Evolutionary conservation across 2,797 vertebrate species (phyloP), one percentile per base, ranked within the genome.

Genomic region (Catharus ustulatus): DNA sequence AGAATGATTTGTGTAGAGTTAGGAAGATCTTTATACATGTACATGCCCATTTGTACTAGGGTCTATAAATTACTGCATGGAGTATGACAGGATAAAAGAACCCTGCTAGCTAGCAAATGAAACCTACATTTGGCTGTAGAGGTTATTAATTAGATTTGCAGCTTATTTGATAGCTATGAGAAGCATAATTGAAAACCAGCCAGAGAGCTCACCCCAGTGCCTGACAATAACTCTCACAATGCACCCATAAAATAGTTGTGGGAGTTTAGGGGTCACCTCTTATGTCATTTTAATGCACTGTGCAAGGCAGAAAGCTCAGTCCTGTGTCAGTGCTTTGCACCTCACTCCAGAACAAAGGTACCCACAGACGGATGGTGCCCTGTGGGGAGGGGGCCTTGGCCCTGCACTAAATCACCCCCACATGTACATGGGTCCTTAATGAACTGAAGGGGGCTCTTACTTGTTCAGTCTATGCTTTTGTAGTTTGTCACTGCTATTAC

Each of bases 141-240:
- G 55, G 16, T 75, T 75, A 59, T 46, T 91, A 86, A 81, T 87
- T 66, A 89, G 42, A 58, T 67, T 74, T 80, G 43, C 43, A 62
- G 52, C 38, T 76, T 81, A 48, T 75, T 67, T 61, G 66, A 89
- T 87, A 90, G 74, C 68, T 78, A 3, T 0, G 1, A 85, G 59
- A 87, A 57, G 48, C 43, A 27, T 84, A 68, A 87, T 23, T 90
- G 83, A 75, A 90, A 95, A 72, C 36, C n/a, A n/a, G 64, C 62
- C 55, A 15, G 67, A 54, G 55, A 51, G 17, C 29, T 84, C 58
- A 48, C 49, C 49, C 14, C 38, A 4, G 5, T 57, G 42, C 52
- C 40, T 87, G 63, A 26, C 62, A 75, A 40, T 51, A 72, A 48
- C 13, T 78, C 75, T 74, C 62, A 57, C 77, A 66, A 21, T 22